Evolutionary conservation across 2,113 vertebrate genomes (phyloP).

Genomic region (Stegastes partitus): DNA sequence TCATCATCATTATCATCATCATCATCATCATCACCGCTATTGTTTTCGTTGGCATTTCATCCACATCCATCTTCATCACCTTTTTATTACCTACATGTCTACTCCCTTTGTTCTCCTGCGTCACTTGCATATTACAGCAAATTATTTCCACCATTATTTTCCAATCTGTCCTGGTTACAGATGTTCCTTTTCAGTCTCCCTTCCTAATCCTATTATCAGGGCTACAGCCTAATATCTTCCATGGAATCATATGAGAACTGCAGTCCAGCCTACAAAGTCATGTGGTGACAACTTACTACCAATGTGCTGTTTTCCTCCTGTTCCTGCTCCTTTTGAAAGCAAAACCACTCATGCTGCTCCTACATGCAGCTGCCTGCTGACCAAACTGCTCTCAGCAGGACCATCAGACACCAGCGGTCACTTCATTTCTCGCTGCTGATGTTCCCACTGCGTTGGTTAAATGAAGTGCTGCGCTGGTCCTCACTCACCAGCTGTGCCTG

Average conservation of each 20-base stretch:
- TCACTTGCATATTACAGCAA: neutral
- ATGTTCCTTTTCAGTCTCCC: neutral
- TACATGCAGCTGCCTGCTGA: neutral
- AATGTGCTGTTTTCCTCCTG: no score
- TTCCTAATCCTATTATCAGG: neutral
- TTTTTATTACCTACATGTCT: no score
- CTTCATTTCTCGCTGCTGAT: neutral
- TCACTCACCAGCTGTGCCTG: neutral
- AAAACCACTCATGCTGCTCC: neutral
- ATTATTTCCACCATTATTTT: neutral
- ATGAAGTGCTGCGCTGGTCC: neutral
- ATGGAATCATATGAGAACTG: neutral
- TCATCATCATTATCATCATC: no score
- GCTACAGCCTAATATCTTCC: neutral
- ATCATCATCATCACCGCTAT: neutral
- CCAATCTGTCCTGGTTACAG: neutral
- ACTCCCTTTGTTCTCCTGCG: neutral
- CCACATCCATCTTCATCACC: neutral
- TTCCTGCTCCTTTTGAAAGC: no score
- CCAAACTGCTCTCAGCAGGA: neutral
- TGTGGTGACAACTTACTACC: neutral
- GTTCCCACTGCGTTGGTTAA: neutral
- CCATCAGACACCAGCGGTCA: neutral
- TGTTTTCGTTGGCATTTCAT: neutral
- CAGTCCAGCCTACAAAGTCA: neutral